A percentile compares a stretch with the other conserved stretches of the same genome.
These are phyloP conservation scores for Epicampocera succincta DNA, from an alignment of 2,888 invertebrate species.

Conservation along the genomic window DNA sequence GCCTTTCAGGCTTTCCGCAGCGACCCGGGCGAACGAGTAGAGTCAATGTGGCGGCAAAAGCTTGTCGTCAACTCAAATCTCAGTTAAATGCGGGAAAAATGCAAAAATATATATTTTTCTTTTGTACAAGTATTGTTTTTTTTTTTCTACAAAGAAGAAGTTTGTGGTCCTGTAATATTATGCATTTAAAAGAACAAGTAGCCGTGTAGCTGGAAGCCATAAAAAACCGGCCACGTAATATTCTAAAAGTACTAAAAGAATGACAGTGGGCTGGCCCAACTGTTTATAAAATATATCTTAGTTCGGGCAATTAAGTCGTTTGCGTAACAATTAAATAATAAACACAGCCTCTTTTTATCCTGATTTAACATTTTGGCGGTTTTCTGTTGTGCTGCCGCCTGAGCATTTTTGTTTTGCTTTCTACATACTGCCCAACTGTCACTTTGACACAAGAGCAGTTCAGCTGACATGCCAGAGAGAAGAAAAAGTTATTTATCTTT, in stretches of 20 bases:
- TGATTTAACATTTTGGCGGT: neutral
- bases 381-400: conserved; percentile 15
- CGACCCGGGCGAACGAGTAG: no score
- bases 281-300: conserved; percentile 68
- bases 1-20: conserved; percentile 42
- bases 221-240: conserved; percentile 18
- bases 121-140: neutral
- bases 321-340: conserved; percentile 81
- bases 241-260: conserved; percentile 39
- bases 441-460: conserved; percentile 51
- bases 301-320: conserved; percentile 80
- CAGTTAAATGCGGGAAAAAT: conserved; percentile 4
- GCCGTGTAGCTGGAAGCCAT: conserved; percentile 28
- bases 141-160: conserved; percentile 9
- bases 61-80: conserved; percentile 60
- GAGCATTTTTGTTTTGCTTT: conserved; percentile 33
- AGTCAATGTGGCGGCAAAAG: conserved; percentile 50
- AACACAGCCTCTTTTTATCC: conserved; percentile 55
- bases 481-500: conserved; percentile 61
- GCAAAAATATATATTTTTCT: conserved; percentile 12
- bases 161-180: conserved; percentile 10
- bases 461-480: neutral
- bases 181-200: conserved; percentile 57
- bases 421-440: conserved; percentile 48
- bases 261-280: conserved; percentile 66